Conservation (phyloP, 2,888 invertebrate species). For the Papilio protenor region DNA sequence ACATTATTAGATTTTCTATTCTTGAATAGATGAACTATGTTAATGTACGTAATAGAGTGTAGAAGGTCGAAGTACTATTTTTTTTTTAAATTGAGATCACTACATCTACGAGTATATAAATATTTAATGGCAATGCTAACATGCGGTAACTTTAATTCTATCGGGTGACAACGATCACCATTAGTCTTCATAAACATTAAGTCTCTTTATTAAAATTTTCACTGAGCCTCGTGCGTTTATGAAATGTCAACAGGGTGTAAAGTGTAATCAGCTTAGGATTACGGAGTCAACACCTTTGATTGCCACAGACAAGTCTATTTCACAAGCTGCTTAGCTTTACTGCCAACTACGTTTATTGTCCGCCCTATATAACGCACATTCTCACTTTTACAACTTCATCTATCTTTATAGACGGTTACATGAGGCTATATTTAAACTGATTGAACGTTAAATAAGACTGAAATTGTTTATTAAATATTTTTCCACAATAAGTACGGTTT, state of each 20-base stretch:
- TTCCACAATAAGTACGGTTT: no score
- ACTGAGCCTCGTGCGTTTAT: conserved; percentile 2
- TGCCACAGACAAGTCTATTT: conserved; percentile 18
- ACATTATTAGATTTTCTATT: neutral
- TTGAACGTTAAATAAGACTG: neutral
- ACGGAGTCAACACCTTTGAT: conserved; percentile 27
- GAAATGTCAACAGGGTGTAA: conserved; percentile 22
- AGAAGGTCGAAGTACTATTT: no score
- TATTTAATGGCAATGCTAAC: no score
- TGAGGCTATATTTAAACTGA: neutral
- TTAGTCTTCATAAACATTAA: neutral
- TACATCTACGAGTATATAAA: no score
- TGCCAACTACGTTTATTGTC: conserved; percentile 48
- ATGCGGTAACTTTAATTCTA: neutral
- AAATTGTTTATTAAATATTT: neutral
- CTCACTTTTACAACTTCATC: conserved; percentile 31
- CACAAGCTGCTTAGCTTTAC: conserved; percentile 45
- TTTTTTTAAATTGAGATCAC: no score
- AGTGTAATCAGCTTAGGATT: conserved; percentile 3
- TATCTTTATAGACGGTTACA: conserved; percentile 16
- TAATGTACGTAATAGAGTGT: no score
- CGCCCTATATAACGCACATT: conserved; percentile 42
- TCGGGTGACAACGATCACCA: neutral
- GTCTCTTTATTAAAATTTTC: neutral
- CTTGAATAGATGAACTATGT: neutral